These are phyloP conservation scores for Cheumatopsyche charites DNA, from an alignment of 1,140 invertebrate species.

Conservation along the genomic window DNA sequence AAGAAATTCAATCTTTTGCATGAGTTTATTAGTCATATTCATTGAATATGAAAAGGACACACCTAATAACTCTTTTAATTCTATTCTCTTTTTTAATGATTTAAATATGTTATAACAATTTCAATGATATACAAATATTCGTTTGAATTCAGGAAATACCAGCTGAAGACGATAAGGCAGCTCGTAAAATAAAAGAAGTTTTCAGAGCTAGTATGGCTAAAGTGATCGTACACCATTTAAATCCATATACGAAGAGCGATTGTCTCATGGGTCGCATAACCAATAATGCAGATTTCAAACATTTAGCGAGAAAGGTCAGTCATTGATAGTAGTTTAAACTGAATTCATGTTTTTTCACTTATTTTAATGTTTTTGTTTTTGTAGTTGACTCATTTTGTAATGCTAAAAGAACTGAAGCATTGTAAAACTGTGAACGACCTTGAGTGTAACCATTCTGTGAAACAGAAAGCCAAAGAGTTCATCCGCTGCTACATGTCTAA, in stretches of 20 bases:
- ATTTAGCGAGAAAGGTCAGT: slow-evolving; percentile 90
- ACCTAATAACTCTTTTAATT: no score
- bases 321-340: background rate
- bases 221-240: slow-evolving; percentile 88
- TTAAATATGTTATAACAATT: no score
- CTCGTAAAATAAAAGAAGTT: slow-evolving; percentile 80
- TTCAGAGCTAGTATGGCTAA: slow-evolving; percentile 89
- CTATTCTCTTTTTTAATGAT: no score
- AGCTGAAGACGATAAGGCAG: slow-evolving; percentile 50
- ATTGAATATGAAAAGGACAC: no score
- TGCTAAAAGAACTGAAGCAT: slow-evolving; percentile 94
- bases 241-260: slow-evolving; percentile 85
- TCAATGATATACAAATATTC: no score
- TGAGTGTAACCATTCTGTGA: slow-evolving; percentile 90
- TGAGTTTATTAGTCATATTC: no score
- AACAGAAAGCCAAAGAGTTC: slow-evolving; percentile 92
- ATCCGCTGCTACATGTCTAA: slow-evolving; percentile 96
- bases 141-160: slow-evolving; percentile 31
- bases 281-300: slow-evolving; percentile 93
- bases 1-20: background rate
- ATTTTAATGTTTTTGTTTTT: slow-evolving; percentile 45
- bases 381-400: slow-evolving; percentile 95
- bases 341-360: background rate
- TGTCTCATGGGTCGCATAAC: slow-evolving; percentile 86
- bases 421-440: slow-evolving; percentile 86